Percentiles rank a stretch among this genome's conserved stretches.
phyloP scores from a whole-genome alignment of 1,140 invertebrate species.

The Dinoponera quadriceps region DNA sequence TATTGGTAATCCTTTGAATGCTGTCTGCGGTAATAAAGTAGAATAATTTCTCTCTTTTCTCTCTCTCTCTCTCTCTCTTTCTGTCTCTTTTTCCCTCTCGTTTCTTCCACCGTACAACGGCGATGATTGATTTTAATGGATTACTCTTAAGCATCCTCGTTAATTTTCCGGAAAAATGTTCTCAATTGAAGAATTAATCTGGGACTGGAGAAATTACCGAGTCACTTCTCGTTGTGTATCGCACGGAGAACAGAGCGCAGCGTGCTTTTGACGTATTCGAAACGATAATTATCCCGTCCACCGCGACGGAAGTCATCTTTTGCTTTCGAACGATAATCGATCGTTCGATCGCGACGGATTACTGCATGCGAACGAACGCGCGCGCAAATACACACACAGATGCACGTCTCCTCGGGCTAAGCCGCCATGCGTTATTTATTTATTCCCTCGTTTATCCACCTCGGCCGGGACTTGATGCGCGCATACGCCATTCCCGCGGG shows the following conservation, averaged over 20 bases:
- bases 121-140: constrained; percentile 42
- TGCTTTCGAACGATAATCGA: neutral
- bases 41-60: constrained; percentile 22
- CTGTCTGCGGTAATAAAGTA: constrained; percentile 40
- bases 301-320: neutral
- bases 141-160: neutral
- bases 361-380: neutral
- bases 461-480: constrained; percentile 67
- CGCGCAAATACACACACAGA: neutral
- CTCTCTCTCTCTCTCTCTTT: no score
- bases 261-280: neutral
- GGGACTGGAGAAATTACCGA: neutral
- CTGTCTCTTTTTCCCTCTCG: neutral
- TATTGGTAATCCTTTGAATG: constrained; percentile 44
- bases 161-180: constrained; percentile 8
- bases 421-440: constrained; percentile 56
- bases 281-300: constrained; percentile 10
- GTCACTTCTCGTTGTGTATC: neutral
- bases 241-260: neutral
- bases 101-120: neutral
- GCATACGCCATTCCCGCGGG: constrained; percentile 73
- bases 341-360: neutral
- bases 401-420: neutral
- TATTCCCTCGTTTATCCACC: constrained; percentile 61
- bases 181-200: neutral